Percentiles rank a stretch among this genome's conserved stretches.
phyloP scores from a whole-genome alignment of 2,888 invertebrate genomes.

The Criorhina ranunculi region DNA sequence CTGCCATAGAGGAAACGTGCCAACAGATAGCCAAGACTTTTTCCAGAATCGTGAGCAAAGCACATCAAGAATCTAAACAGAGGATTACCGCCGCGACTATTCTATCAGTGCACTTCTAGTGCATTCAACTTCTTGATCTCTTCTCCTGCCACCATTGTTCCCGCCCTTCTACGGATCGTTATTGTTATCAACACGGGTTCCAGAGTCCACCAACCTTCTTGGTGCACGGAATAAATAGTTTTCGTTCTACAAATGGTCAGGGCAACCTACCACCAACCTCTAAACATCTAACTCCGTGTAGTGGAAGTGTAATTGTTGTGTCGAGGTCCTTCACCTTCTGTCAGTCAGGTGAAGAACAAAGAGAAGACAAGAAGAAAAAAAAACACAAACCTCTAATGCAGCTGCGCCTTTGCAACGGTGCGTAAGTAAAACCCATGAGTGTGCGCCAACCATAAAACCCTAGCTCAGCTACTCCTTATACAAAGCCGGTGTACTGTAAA shows the following conservation, averaged over 20 bases:
- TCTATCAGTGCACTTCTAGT: constrained; percentile 34
- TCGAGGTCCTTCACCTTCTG: constrained; percentile 74
- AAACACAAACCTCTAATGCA: constrained; percentile 48
- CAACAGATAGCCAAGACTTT: constrained; percentile 1
- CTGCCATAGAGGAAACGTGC: not conserved
- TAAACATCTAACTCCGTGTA: constrained; percentile 50
- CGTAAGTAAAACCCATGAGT: constrained; percentile 53
- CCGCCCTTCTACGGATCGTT: constrained; percentile 29
- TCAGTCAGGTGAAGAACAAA: constrained; percentile 76
- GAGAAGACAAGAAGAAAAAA: constrained; percentile 49
- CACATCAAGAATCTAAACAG: not conserved
- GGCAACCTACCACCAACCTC: constrained; percentile 27
- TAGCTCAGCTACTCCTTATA: constrained; percentile 42
- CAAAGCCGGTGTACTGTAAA: constrained; percentile 45
- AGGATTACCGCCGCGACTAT: constrained; percentile 28
- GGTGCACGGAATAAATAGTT: constrained; percentile 57
- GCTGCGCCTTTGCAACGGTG: constrained; percentile 69
- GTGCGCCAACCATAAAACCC: constrained; percentile 47
- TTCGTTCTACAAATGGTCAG: constrained; percentile 61
- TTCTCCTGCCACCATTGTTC: not conserved
- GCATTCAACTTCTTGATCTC: constrained; percentile 60
- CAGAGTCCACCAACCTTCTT: constrained; percentile 64
- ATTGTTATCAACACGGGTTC: constrained; percentile 33
- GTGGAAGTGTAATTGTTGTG: constrained; percentile 59
- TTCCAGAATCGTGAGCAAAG: constrained; percentile 24